A percentile compares a stretch with the other conserved stretches of the same genome.
Conservation (phyloP, 1,140 invertebrate species). For the Tetramorium parvispinum region DNA sequence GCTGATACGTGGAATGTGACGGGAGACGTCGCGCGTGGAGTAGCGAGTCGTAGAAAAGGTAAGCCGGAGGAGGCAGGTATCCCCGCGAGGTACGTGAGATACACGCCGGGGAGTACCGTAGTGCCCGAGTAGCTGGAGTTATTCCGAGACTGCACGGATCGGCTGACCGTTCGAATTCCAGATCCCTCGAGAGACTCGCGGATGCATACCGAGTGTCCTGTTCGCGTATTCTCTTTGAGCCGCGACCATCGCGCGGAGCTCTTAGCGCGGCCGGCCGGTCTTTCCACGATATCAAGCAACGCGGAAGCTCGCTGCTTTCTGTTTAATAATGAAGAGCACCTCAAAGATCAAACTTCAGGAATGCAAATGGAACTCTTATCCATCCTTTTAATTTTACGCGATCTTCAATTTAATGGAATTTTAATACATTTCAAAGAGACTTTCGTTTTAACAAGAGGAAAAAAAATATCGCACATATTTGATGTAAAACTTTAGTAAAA, state of each 20-base stretch:
- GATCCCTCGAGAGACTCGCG: slow-evolving; percentile 10
- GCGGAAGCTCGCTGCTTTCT: not conserved
- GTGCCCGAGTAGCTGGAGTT: no score
- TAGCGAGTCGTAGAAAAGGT: slow-evolving; percentile 69
- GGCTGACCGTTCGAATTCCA: slow-evolving; percentile 35
- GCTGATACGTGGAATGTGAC: slow-evolving; percentile 70
- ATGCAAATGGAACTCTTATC: slow-evolving; percentile 21
- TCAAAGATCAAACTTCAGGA: slow-evolving; percentile 6
- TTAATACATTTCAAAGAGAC: not conserved
- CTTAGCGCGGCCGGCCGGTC: not conserved
- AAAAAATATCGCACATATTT: not conserved
- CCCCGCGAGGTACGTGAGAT: no score
- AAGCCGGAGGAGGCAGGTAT: not conserved
- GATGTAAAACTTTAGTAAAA: not conserved
- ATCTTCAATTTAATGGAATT: slow-evolving; percentile 3
- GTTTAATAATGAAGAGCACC: not conserved
- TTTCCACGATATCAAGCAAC: not conserved
- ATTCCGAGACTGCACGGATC: not conserved
- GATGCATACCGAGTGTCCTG: slow-evolving; percentile 38
- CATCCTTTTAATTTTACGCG: not conserved
- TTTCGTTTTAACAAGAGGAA: not conserved
- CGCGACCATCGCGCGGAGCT: not conserved
- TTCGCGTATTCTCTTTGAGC: slow-evolving; percentile 37
- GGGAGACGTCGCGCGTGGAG: slow-evolving; percentile 53
- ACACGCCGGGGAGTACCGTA: no score